Percentiles rank a stretch among this genome's conserved stretches.
phyloP scores from a whole-genome alignment of 2,797 vertebrate genomes.

The Pterois miles region DNA sequence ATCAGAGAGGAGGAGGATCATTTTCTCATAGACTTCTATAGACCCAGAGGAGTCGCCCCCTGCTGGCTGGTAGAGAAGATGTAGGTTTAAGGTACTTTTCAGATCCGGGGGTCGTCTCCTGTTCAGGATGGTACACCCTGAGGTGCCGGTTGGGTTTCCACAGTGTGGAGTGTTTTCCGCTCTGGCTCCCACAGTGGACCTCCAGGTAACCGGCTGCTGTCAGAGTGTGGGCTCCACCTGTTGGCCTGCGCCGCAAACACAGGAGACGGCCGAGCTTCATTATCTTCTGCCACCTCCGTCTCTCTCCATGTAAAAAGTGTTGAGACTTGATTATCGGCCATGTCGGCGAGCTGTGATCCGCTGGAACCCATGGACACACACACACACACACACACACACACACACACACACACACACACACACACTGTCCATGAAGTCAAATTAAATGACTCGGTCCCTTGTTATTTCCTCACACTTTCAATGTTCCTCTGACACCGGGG shows the following conservation, averaged over 20 bases:
- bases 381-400: slow-evolving; percentile 28
- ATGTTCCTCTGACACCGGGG: slow-evolving; percentile 77
- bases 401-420: slow-evolving; percentile 10
- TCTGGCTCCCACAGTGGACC: too few relatives aligned
- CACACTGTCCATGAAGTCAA: slow-evolving; percentile 83
- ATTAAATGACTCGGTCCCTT: slow-evolving; percentile 89
- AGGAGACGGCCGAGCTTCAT: slow-evolving; percentile 71
- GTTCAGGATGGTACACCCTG: too few relatives aligned
- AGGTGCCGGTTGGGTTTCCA: too few relatives aligned
- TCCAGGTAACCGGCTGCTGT: too few relatives aligned
- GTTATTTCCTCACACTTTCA: slow-evolving; percentile 87
- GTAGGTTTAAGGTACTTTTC: too few relatives aligned
- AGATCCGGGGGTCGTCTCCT: too few relatives aligned
- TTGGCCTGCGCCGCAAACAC: slow-evolving; percentile 59
- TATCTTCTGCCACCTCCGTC: slow-evolving; percentile 80
- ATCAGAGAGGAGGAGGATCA: too few relatives aligned
- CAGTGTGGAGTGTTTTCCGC: too few relatives aligned
- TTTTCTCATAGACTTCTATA: too few relatives aligned
- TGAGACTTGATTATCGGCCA: slow-evolving; percentile 86
- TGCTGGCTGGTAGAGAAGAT: too few relatives aligned
- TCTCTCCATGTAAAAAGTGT: slow-evolving; percentile 51
- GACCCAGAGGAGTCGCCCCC: too few relatives aligned
- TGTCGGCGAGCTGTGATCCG: slow-evolving; percentile 83
- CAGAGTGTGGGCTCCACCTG: slow-evolving; percentile 54
- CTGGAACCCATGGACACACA: slow-evolving; percentile 20